Base-by-base conservation (phyloP, 2,113 vertebrate species). In the Eubucco bourcierii region DNA sequence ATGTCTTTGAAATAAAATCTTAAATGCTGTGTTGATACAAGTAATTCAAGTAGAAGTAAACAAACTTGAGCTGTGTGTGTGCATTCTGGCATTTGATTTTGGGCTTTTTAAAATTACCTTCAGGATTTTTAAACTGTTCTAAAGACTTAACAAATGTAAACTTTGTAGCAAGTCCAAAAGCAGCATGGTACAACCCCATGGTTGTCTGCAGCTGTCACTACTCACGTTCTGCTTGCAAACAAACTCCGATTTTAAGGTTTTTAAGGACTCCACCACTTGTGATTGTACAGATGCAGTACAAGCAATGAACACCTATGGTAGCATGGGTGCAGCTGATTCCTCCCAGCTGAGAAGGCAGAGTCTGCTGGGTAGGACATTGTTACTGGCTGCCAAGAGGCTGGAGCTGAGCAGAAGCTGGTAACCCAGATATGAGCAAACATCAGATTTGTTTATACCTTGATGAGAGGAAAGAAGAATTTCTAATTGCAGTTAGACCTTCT, bases 281-380 rank as follows among this genome's bases (percentile, higher is more conserved):
- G 4, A 13, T 10, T 13, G 34, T 25, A 19, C 39, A 74, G 33
- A 27, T 66, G 21, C 27, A 20, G 8, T 17, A 33, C 0, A 4
- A 71, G 33, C 27, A 39, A 7, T 9, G 7, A 58, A 20, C 14
- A 12, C 15, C 17, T 0, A 0, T 13, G 24, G 21, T 4, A 41
- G 44, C 44, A 14, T 1, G 24, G 65, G 18, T 72, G n/a, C 61
- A 73, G 28, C 39, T 37, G 31, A 12, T 50, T 53, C 31, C 31
- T 67, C 53, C 33, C 2, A 41, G n/a, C 17, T 67, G 65, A 19
- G 24, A 72, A 64, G 47, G 60, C 39, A 87, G 59, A 68, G 31
- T 33, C 63, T 41, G 9, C 37, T 78, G 65, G 5, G 12, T 2
- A 3, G 41, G 75, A 7, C 67, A 7, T 15, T 61, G 1, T 16